Evolutionary conservation across 2,113 vertebrate genomes (phyloP).

Genomic region (Mastomys natalensis): DNA sequence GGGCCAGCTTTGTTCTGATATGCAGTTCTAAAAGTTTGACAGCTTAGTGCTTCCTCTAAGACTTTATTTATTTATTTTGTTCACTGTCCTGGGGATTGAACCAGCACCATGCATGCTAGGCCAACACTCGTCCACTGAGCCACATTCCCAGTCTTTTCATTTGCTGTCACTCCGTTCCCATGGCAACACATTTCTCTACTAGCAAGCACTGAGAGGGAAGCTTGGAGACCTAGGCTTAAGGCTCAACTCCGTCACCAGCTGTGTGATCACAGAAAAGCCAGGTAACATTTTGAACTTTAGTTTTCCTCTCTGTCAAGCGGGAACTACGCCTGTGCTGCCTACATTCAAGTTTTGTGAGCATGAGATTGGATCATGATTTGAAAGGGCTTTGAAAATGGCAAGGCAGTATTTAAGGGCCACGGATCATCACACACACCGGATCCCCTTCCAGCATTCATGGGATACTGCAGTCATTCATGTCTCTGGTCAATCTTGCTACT

Average conservation of each 20-base stretch:
- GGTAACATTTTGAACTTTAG: neutral
- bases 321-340: neutral
- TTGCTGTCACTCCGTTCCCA: neutral
- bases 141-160: neutral
- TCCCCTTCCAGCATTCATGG: neutral
- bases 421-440: neutral
- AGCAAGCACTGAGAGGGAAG: neutral
- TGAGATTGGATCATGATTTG: neutral
- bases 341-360: neutral
- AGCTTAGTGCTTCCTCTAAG: neutral
- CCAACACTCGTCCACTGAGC: neutral
- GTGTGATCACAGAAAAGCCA: neutral
- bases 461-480: neutral
- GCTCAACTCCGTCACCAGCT: neutral
- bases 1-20: neutral
- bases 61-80: neutral
- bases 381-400: neutral
- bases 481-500: neutral
- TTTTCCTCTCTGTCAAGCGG: neutral
- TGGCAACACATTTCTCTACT: neutral
- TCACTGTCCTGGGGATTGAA: neutral
- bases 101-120: neutral
- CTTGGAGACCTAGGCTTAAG: neutral
- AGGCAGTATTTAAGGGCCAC: constrained; percentile 39
- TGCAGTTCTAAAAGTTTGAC: neutral